These are phyloP conservation scores for Tenthredo livida DNA, from an alignment of 2,888 invertebrate genomes.

Conservation along the genomic window DNA sequence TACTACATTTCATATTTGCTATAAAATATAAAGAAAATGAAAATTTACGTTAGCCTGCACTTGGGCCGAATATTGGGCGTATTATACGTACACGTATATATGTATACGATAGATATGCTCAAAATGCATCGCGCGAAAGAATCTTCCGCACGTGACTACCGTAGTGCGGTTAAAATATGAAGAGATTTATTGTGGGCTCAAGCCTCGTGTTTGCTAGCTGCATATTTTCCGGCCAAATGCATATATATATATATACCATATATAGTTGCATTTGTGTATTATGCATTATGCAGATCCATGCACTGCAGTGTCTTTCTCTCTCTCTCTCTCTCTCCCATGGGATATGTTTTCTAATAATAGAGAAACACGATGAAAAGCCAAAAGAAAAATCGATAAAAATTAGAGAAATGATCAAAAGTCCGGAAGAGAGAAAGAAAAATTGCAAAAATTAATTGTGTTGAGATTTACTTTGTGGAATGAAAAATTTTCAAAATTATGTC, in stretches of 20 bases:
- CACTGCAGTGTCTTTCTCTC: not conserved
- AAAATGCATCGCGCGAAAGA: constrained; percentile 46
- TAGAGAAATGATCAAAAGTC: too few species aligned
- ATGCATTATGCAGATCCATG: constrained; percentile 24
- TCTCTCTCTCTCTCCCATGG: not conserved
- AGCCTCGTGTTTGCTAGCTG: constrained; percentile 30
- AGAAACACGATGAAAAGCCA: not conserved
- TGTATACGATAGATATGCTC: not conserved
- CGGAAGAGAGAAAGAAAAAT: too few species aligned
- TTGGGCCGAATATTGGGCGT: not conserved
- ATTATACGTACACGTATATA: not conserved
- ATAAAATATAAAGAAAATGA: not conserved
- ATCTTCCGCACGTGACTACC: constrained; percentile 42
- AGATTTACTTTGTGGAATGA: too few species aligned
- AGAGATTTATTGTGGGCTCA: constrained; percentile 29
- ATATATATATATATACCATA: too few species aligned
- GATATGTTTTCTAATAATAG: not conserved
- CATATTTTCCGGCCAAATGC: constrained; percentile 20
- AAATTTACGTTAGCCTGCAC: not conserved
- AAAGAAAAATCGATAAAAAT: not conserved
- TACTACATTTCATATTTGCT: too few species aligned
- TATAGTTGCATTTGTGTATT: not conserved
- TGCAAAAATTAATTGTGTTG: too few species aligned
- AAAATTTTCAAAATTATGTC: too few species aligned
- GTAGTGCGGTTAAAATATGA: constrained; percentile 37